Conservation (phyloP, 2,797 vertebrate genomes). For the Carcharodon carcharias region DNA sequence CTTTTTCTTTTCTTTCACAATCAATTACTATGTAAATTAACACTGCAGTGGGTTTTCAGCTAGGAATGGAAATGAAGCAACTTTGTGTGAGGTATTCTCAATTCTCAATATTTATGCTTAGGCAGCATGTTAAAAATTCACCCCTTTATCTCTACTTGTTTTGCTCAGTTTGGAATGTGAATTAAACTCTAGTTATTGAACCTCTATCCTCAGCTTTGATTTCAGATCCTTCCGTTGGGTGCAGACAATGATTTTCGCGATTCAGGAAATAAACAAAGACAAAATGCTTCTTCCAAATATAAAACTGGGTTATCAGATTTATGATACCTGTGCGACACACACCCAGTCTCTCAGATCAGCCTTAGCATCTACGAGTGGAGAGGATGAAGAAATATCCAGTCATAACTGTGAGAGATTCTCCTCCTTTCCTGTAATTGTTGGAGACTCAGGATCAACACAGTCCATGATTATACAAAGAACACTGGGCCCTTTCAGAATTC, state of each 20-base stretch:
- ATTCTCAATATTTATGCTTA: neutral
- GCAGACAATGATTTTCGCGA: slow-evolving; percentile 60
- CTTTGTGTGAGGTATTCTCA: neutral
- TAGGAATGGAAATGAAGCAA: neutral
- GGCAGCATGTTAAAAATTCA: neutral
- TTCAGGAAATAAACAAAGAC: slow-evolving; percentile 60
- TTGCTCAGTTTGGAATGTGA: neutral
- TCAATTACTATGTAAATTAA: neutral
- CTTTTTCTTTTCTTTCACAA: neutral
- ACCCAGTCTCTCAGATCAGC: slow-evolving; percentile 59
- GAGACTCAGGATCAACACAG: slow-evolving; percentile 63
- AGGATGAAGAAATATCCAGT: slow-evolving; percentile 42
- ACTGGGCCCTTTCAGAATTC: slow-evolving; percentile 58
- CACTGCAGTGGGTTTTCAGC: neutral
- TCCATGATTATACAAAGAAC: slow-evolving; percentile 64
- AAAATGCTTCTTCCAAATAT: slow-evolving; percentile 52
- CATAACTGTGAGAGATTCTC: slow-evolving; percentile 51
- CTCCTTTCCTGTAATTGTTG: slow-evolving; percentile 56
- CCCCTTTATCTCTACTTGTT: neutral
- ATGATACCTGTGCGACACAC: slow-evolving; percentile 65
- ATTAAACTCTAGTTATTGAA: neutral
- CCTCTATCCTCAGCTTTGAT: slow-evolving; percentile 53
- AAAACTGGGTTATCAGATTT: slow-evolving; percentile 63
- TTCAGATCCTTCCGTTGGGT: slow-evolving; percentile 63
- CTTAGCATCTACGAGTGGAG: slow-evolving; percentile 56